Evolutionary conservation across 2,113 vertebrate species (phyloP).

Genomic region (Eonycteris spelaea): DNA sequence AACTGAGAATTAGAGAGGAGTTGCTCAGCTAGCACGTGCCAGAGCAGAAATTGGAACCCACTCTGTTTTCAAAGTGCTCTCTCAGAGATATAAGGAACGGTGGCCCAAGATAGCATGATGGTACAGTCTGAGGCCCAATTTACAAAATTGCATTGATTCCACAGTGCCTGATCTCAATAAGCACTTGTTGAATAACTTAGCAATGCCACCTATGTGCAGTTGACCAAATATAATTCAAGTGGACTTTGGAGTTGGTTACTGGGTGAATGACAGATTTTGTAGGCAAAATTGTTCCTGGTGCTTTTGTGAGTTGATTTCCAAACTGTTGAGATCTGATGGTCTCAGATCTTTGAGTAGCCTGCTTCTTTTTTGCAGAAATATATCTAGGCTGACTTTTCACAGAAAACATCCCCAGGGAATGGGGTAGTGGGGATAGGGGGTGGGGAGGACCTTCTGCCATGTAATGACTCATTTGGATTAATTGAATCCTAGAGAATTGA

Average conservation of each 20-base stretch:
- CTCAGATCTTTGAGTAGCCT: background rate
- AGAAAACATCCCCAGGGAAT: background rate
- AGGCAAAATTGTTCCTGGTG: background rate
- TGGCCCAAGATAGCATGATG: background rate
- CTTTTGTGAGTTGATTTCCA: background rate
- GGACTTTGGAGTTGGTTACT: background rate
- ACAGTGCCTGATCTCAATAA: background rate
- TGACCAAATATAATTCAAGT: background rate
- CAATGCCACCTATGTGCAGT: background rate
- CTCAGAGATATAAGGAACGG: background rate
- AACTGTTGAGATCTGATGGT: background rate
- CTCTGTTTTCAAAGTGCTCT: background rate
- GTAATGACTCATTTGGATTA: conserved; percentile 21
- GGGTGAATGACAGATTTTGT: background rate
- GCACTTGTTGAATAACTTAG: background rate
- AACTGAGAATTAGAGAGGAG: background rate
- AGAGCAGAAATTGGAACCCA: background rate
- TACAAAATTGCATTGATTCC: background rate
- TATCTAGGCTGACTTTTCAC: background rate
- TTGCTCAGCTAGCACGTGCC: background rate
- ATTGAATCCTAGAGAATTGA: background rate
- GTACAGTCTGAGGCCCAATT: background rate
- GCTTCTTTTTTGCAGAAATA: background rate
- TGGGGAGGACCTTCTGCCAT: background rate
- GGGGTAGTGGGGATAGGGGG: too few species aligned